Evolutionary conservation across 2,113 vertebrate genomes (phyloP).

Genomic region (Erythrocercus mccallii): DNA sequence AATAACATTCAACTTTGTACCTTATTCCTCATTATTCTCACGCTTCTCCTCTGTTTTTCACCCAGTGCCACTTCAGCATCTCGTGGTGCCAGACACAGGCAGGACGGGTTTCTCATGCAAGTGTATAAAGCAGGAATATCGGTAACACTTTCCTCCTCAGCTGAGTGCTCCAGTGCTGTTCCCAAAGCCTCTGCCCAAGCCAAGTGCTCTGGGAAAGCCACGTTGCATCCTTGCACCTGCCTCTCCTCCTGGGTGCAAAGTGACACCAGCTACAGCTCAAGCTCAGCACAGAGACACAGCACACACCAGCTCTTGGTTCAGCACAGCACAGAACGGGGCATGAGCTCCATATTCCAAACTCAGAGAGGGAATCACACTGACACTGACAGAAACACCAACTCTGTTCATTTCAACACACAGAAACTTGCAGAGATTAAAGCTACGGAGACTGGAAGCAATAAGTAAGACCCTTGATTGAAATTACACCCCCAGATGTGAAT

Average conservation of each 20-base stretch:
- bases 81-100: not conserved
- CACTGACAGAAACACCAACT: not conserved
- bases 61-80: not conserved
- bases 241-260: not conserved
- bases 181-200: not conserved
- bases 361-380: not conserved
- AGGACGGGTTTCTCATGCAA: not conserved
- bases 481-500: not conserved
- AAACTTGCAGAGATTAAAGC: not conserved
- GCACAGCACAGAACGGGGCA: not conserved
- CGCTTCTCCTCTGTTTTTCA: not conserved
- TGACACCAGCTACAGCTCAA: not conserved
- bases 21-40: not conserved
- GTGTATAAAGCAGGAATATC: accelerated
- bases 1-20: not conserved
- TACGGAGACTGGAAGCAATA: not conserved
- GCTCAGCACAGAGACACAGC: not conserved
- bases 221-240: not conserved
- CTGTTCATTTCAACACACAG: not conserved
- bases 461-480: not conserved
- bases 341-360: not conserved
- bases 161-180: not conserved
- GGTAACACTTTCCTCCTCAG: not conserved
- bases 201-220: not conserved
- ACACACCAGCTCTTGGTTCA: accelerated